These are phyloP conservation scores for Zoroaster sp. DNA, from an alignment of 53 echinoderm and acorn worm genomes.

Conservation along the genomic window DNA sequence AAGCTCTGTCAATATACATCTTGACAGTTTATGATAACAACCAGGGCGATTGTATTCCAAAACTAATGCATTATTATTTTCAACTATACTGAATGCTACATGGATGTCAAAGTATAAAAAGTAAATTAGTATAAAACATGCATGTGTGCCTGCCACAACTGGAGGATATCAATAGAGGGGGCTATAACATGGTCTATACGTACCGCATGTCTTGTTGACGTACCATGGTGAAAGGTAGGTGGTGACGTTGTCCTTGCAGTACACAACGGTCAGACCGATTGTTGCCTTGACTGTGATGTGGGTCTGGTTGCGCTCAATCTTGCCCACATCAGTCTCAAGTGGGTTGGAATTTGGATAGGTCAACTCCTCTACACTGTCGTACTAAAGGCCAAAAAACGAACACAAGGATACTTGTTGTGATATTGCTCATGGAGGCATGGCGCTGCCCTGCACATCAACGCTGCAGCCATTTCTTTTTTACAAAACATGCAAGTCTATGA, in stretches of 20 bases:
- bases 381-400: not conserved
- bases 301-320: constrained; percentile 53
- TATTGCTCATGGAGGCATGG: no score
- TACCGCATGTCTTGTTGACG: constrained; percentile 75
- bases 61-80: no score
- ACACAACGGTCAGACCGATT: constrained; percentile 51
- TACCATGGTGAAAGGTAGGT: constrained; percentile 57
- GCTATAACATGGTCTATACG: not conserved
- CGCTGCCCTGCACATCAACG: no score
- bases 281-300: constrained; percentile 47
- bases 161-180: not conserved
- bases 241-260: constrained; percentile 47
- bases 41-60: no score
- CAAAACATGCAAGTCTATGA: no score
- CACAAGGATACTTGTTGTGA: not conserved
- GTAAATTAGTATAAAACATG: no score
- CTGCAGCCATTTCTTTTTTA: no score
- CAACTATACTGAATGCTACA: no score
- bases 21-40: no score
- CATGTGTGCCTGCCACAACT: no score
- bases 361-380: not conserved
- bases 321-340: constrained; percentile 20
- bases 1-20: no score
- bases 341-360: not conserved
- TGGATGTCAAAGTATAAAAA: no score